Evolutionary conservation across 2,797 vertebrate genomes (phyloP).

Genomic region (Sus cebifrons): DNA sequence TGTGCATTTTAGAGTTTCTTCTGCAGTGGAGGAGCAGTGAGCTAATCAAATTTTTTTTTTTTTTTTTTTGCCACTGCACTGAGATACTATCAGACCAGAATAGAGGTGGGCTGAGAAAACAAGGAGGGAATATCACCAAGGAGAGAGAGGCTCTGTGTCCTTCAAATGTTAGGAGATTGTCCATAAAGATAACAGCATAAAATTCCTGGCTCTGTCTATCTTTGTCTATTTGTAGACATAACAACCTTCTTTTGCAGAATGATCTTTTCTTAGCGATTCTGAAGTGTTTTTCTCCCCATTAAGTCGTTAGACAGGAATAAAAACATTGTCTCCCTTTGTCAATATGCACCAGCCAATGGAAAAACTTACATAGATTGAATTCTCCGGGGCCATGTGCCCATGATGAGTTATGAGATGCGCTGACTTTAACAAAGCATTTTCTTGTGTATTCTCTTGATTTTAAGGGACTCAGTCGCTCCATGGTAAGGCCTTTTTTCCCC

Average conservation of each 20-base stretch:
- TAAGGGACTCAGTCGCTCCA: background rate
- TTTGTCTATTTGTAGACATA: slow-evolving; percentile 47
- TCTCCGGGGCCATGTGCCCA: background rate
- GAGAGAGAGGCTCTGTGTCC: background rate
- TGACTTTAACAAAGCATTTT: background rate
- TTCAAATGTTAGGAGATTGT: slow-evolving; percentile 43
- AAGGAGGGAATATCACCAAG: background rate
- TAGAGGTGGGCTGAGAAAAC: background rate
- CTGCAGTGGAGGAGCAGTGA: background rate
- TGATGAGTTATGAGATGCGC: background rate
- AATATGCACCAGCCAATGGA: background rate
- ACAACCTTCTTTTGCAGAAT: slow-evolving; percentile 39
- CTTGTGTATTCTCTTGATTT: background rate
- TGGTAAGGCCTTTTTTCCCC: background rate
- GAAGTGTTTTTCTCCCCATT: background rate
- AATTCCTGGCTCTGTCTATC: slow-evolving; percentile 58
- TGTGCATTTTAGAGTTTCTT: background rate
- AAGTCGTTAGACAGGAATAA: background rate
- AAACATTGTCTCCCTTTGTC: background rate
- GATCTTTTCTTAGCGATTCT: background rate
- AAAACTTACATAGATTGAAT: slow-evolving; percentile 16
- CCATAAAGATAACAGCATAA: slow-evolving; percentile 23
- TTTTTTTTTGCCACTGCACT: background rate
- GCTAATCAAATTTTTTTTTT: background rate
- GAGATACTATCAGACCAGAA: background rate